These are phyloP conservation scores for Mormyrops boulengeri DNA, from an alignment of 2,797 vertebrate species.

Conservation along the genomic window DNA sequence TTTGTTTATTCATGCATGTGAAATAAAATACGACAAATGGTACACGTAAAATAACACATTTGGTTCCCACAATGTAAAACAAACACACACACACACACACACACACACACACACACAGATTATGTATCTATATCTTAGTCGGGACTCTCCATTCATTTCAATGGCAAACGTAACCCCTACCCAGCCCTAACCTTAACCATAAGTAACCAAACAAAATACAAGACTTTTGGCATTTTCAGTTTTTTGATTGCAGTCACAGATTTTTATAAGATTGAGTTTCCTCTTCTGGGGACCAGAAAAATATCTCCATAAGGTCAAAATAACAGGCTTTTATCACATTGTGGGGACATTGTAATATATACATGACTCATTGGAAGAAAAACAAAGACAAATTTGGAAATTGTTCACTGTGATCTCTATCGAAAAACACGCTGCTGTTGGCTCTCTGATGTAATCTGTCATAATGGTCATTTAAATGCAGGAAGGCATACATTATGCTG, in stretches of 20 bases:
- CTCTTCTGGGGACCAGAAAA: background rate
- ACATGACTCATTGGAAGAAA: background rate
- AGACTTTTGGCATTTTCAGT: background rate
- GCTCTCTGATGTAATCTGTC: background rate
- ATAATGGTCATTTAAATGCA: background rate
- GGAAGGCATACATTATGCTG: background rate
- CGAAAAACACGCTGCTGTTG: background rate
- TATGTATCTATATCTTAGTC: background rate
- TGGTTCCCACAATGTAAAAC: background rate
- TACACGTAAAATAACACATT: background rate
- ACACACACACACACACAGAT: background rate
- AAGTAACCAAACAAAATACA: background rate
- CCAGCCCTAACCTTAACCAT: background rate
- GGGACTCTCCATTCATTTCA: background rate
- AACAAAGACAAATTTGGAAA: background rate
- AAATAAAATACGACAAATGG: background rate
- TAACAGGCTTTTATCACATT: background rate
- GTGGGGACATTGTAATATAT: background rate
- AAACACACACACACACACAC: background rate
- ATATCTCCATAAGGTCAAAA: background rate
- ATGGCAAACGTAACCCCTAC: background rate
- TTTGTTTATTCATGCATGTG: background rate
- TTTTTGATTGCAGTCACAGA: background rate
- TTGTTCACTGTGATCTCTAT: background rate
- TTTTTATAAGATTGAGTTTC: background rate